Evolutionary conservation across 2,888 invertebrate species (phyloP), one percentile per base, ranked within the genome.

Genomic region (Drosophila planitibia): DNA sequence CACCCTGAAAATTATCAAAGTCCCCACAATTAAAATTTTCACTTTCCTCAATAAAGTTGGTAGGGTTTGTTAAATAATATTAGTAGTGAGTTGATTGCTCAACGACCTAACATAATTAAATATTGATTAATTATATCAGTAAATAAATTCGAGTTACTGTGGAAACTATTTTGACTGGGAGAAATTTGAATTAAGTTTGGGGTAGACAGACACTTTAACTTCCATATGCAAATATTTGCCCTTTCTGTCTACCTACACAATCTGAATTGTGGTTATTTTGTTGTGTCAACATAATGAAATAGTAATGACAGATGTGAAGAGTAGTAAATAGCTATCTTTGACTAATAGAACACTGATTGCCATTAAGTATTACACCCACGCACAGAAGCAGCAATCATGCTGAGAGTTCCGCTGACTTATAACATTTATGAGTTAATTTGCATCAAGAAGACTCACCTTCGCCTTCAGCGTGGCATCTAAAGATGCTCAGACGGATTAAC

Each of bases 401-500:
- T 79, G 78, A 60, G 67, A 80, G 70, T 81, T 67, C 79, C 73
- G 72, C 81, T 85, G 88, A 81, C 81, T 69, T 75, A n/a, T 81
- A 81, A 58, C 80, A 81, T 80, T 80, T 80, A 58, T 67, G 39
- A 49, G 62, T 53, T 52, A 59, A 83, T 85, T 86, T 84, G 89
- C 85, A 85, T 85, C 84, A 68, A 51, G 64, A 76, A 74, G 70
- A 79, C 81, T 76, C 69, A 78, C 83, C 83, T 73, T 85, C 78
- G 81, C 79, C 79, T 81, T 81, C 79, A 69, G 41, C 60, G 49
- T 59, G 64, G 57, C 74, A 70, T 32, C 65, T 54, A 19, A 58
- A 72, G 78, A 83, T 81, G 65, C 88, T 73, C 77, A 85, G 88
- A 81, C 88, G 81, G 90, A 83, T 85, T 82, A 85, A 41, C 81